These are phyloP conservation scores for Microctonus aethiopoides DNA, from an alignment of 2,888 invertebrate species.

Conservation along the genomic window DNA sequence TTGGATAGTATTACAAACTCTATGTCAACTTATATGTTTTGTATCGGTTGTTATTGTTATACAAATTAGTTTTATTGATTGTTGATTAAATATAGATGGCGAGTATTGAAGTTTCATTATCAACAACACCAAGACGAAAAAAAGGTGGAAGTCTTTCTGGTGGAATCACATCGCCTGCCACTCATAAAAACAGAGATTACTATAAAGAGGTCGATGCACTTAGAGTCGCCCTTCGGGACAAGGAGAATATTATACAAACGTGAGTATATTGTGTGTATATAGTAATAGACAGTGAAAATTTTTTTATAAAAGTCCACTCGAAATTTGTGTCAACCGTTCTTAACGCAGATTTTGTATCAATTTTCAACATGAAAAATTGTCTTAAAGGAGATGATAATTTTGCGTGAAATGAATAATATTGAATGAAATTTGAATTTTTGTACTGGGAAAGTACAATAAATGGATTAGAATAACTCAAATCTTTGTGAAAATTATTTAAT, in stretches of 20 bases:
- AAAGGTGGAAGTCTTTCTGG: conserved; percentile 68
- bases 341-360: too few relatives aligned
- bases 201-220: conserved; percentile 76
- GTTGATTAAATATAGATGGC: conserved; percentile 76
- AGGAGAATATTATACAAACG: conserved; percentile 86
- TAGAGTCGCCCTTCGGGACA: conserved; percentile 79
- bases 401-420: too few relatives aligned
- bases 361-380: too few relatives aligned
- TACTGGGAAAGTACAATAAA: too few relatives aligned
- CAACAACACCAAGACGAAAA: conserved; percentile 73
- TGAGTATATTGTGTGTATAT: conserved; percentile 53
- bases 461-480: too few relatives aligned
- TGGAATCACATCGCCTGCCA: conserved; percentile 57
- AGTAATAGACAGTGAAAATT: neutral
- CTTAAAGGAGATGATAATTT: too few relatives aligned
- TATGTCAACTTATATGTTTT: neutral
- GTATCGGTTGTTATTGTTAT: neutral
- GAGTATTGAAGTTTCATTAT: conserved; percentile 84
- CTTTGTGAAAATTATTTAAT: too few relatives aligned
- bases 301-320: too few relatives aligned
- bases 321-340: too few relatives aligned
- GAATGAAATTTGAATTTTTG: too few relatives aligned
- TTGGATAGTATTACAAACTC: too few relatives aligned
- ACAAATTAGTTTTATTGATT: conserved; percentile 9
- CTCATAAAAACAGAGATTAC: conserved; percentile 63